Percentiles rank a stretch among this genome's conserved stretches.
phyloP scores from a whole-genome alignment of 2,888 invertebrate genomes.

The Spisula solida region DNA sequence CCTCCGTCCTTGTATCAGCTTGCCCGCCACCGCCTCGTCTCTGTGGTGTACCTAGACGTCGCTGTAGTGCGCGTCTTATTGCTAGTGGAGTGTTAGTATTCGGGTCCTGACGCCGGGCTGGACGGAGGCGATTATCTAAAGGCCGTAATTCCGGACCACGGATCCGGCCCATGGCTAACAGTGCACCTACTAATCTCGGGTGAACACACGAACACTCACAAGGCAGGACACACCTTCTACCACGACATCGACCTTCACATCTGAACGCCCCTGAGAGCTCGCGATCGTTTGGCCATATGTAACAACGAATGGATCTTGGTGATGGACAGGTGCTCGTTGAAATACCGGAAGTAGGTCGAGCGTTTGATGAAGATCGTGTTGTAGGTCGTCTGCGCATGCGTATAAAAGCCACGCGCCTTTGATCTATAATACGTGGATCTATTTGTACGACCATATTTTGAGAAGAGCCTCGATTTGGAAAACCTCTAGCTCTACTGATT shows the following conservation, averaged over 20 bases:
- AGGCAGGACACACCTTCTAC: constrained; percentile 29
- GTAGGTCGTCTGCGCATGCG: constrained; percentile 17
- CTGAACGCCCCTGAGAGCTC: constrained; percentile 37
- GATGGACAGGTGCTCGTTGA: constrained; percentile 10
- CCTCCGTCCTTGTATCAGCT: not conserved
- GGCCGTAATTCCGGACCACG: constrained; percentile 42
- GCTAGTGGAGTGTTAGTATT: constrained; percentile 19
- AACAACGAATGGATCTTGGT: constrained; percentile 40
- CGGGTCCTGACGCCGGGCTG: not conserved
- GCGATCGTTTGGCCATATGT: constrained; percentile 33
- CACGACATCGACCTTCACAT: constrained; percentile 37
- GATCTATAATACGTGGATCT: constrained; percentile 12
- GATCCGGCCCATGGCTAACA: constrained; percentile 29
- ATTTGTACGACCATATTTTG: not conserved
- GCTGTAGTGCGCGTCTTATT: not conserved
- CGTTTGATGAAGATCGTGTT: not conserved
- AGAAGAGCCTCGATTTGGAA: not conserved
- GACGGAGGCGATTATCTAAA: constrained; percentile 17
- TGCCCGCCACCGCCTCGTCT: not conserved
- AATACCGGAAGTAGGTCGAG: not conserved
- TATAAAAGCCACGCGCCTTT: not conserved
- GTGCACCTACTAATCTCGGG: constrained; percentile 22
- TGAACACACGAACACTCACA: constrained; percentile 54
- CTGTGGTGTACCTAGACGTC: not conserved
- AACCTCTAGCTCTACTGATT: not conserved